Base-by-base conservation (phyloP, 2,888 invertebrate genomes). In the Lochmaea crataegi region DNA sequence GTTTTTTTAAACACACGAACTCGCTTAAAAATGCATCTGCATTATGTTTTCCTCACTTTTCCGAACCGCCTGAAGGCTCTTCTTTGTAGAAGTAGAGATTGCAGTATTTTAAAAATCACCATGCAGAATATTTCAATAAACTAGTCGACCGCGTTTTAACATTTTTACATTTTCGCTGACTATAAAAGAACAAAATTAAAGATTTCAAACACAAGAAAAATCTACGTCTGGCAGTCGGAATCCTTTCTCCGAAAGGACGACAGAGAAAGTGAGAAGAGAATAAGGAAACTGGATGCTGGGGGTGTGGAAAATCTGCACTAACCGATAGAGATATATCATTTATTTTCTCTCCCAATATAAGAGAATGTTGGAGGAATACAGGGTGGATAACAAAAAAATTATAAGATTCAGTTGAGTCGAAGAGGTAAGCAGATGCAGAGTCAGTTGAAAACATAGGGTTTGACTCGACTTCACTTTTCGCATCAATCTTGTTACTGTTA, bases 261-360 rank as follows among this genome's bases (percentile, higher is more conserved):
- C 73, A 72, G 69, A 75, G 76, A 69, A 75, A 81, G 77, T 73
- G 81, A 80, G 80, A 80, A 78, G 78, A 79, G 79, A 75, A 78
- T 76, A 77, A 57, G 58, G 58, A 61, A 60, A 69, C 63, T 32
- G 51, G 63, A 61, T 69, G 63, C 45, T 53, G 5, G 6, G 41
- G 66, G 41, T 57, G 38, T n/a, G 56, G 2, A 45, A 48, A 16
- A 63, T 63, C 56, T 69, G 53, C 68, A 69, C 51, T 14, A 41
- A 38, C 12, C 11, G 32, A 61, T 38, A 7, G 1, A 14, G 1
- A 26, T 22, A 22, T 2, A 22, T 22, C 22, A 22, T 22, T n/a
- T 22, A 22, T 22, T 22, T 22, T 22, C 22, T 22, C 22, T 22
- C 22, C 22, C 2, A 22, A 22, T 22, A 22, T 22, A 22, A 2